phyloP scores from a whole-genome alignment of 2,113 vertebrate species.

The Glareola pratincola region DNA sequence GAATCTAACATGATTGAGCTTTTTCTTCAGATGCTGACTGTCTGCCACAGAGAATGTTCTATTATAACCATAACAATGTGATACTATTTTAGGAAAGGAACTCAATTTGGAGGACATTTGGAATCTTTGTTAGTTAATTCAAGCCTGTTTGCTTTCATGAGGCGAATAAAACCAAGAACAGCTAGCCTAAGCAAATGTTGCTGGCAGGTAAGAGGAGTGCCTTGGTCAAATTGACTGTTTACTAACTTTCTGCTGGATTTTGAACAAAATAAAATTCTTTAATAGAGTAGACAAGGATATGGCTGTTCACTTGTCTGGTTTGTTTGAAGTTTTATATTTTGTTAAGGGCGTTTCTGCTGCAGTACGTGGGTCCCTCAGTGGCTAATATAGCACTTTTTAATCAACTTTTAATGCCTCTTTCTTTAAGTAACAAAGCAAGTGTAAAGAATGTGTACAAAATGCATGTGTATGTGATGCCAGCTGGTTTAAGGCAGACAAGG shows the following conservation, averaged over 20 bases:
- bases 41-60: background rate
- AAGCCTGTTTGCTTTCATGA: background rate
- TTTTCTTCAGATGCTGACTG: conserved; percentile 22
- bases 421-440: background rate
- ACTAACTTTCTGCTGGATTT: background rate
- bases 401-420: background rate
- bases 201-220: background rate
- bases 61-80: background rate
- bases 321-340: background rate
- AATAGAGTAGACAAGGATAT: background rate
- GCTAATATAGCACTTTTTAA: background rate
- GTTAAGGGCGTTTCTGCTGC: background rate
- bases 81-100: conserved; percentile 26
- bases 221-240: background rate
- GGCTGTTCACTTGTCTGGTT: background rate
- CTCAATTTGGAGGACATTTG: conserved; percentile 21
- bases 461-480: background rate
- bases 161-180: background rate
- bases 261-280: background rate
- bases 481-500: background rate
- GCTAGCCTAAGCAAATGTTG: background rate
- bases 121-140: background rate
- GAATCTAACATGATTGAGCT: background rate
- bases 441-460: background rate
- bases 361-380: background rate